Conservation (phyloP, 2,797 vertebrate species). For the Acestrorhynchus altus region DNA sequence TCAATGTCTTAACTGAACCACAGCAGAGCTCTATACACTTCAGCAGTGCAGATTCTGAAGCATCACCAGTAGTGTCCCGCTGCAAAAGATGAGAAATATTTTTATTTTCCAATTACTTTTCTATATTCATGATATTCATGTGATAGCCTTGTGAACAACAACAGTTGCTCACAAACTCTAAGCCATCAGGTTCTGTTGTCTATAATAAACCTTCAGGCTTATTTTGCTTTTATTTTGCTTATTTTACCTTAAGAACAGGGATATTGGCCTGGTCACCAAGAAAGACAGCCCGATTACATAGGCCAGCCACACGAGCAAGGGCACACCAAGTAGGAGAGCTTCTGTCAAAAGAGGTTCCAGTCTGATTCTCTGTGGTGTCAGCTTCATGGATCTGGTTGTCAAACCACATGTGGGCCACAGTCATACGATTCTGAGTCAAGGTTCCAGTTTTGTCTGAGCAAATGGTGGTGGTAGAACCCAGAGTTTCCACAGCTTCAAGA, state of each 20-base stretch:
- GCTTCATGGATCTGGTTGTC: constrained; percentile 94
- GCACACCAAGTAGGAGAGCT: constrained; percentile 88
- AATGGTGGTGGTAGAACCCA: constrained; percentile 93
- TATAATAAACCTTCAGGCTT: not conserved
- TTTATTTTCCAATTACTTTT: not conserved
- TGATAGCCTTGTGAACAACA: not conserved
- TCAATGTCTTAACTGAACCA: constrained; percentile 87
- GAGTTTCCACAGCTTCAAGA: constrained; percentile 92
- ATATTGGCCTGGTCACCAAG: constrained; percentile 87
- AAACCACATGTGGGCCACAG: constrained; percentile 93
- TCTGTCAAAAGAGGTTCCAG: constrained; percentile 91
- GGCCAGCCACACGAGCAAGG: constrained; percentile 88
- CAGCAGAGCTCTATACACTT: constrained; percentile 96
- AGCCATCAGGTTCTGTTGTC: not conserved
- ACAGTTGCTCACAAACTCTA: too few species aligned
- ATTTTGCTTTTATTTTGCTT: too few species aligned
- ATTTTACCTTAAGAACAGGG: constrained; percentile 90
- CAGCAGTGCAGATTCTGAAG: constrained; percentile 91
- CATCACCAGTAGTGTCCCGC: constrained; percentile 92
- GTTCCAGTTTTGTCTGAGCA: constrained; percentile 92
- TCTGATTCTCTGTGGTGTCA: constrained; percentile 91
- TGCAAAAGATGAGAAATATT: constrained; percentile 61
- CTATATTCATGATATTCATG: not conserved
- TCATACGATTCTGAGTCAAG: constrained; percentile 93
- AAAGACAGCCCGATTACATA: constrained; percentile 96